Evolutionary conservation across 2,113 vertebrate genomes (phyloP).

Genomic region (Hydropotes inermis): DNA sequence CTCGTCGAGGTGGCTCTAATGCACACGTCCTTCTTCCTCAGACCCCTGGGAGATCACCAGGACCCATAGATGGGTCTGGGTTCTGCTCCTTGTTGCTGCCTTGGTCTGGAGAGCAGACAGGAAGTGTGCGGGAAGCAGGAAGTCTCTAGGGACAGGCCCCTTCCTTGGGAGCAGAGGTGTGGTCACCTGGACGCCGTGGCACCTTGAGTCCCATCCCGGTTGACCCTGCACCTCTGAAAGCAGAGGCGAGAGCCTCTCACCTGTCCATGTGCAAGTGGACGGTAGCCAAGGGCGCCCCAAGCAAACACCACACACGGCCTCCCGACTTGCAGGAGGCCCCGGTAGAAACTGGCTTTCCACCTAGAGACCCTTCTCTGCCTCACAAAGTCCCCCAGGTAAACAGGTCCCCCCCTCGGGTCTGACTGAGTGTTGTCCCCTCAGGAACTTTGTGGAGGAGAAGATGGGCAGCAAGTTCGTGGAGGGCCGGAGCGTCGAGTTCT

Average conservation of each 20-base stretch:
- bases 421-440: neutral
- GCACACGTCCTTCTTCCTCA: neutral
- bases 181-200: accelerated
- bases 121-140: neutral
- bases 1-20: neutral
- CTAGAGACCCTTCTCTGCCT: neutral
- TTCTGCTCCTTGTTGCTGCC: neutral
- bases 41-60: neutral
- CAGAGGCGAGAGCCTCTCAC: neutral
- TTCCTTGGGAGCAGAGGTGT: neutral
- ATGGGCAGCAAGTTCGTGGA: conserved; percentile 84
- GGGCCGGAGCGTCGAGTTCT: conserved; percentile 79
- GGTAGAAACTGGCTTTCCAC: neutral
- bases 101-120: neutral
- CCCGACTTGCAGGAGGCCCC: neutral
- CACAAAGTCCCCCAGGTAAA: neutral
- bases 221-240: neutral
- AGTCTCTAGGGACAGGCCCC: accelerated
- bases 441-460: conserved; percentile 85
- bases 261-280: accelerated
- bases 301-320: accelerated
- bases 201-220: accelerated
- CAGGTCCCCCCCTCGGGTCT: accelerated
- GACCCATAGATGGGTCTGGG: accelerated
- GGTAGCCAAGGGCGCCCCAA: accelerated